Evolutionary conservation across 2,888 invertebrate species (phyloP), one percentile per base, ranked within the genome.

Genomic region (Acrocera orbiculus): DNA sequence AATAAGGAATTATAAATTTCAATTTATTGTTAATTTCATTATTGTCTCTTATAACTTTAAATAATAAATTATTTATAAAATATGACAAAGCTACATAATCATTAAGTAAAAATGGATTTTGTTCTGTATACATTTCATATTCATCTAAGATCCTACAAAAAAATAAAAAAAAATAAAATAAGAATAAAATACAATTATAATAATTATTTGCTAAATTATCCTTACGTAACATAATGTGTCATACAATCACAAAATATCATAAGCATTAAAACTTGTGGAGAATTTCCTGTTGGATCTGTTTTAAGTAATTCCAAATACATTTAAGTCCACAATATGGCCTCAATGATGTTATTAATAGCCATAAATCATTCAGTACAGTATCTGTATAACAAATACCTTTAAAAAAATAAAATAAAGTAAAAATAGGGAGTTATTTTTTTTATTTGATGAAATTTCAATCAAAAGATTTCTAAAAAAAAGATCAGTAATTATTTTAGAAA

Each of bases 81-180:
- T 76, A 76, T 2, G 92, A 86, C 65, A 98, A 79, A 46, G 76
- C 73, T 22, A 83, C 67, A 50, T 92, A 85, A 57, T 96, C 92
- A 38, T 71, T 69, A 19, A 92, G 60, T 44, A 77, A 76, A 62
- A 99, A 96, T 2, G 92, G 86, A 41, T 80, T 76, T 55, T 93
- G 90, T 49, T 92, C 83, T 50, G 98, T 96, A 55, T 96, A 98
- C 83, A 98, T 85, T 65, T 98, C 98, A 64, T 93, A 78, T 54
- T 98, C 98, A 58, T 98, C 98, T 47, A 98, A 64, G 53, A 98
- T 93, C 30, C 95, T 95, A 58, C 8, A 67, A 63, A 40, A 39
- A 46, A 39, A 35, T 39, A n/a, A n/a, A n/a, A n/a, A 24, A 25
- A 27, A 35, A 29, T 20, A 2, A 23, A 15, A 5, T 5, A 23